Conservation (phyloP, 2,113 vertebrate species). For the Pavo muticus region DNA sequence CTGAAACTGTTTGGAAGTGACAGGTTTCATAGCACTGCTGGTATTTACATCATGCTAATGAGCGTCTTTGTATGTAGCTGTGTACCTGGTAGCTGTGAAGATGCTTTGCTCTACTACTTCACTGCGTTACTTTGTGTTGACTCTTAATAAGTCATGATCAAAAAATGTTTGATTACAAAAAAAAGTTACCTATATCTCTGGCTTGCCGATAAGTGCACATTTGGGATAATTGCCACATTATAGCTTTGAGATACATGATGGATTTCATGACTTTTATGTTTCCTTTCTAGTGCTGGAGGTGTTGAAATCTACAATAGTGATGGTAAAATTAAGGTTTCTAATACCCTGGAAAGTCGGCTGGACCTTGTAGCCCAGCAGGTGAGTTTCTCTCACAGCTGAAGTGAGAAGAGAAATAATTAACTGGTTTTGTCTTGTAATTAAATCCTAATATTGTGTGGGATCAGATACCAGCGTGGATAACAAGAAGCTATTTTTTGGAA, state of each 20-base stretch:
- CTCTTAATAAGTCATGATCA: neutral
- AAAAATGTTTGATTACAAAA: neutral
- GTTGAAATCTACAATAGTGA: slow-evolving; percentile 91
- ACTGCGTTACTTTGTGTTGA: neutral
- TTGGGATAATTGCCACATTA: neutral
- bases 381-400: neutral
- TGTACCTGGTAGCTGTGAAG: neutral
- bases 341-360: slow-evolving; percentile 96
- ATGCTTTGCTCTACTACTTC: neutral
- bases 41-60: neutral
- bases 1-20: slow-evolving; percentile 4
- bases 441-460: neutral
- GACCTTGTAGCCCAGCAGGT: slow-evolving; percentile 98
- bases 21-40: neutral
- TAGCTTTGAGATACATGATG: neutral
- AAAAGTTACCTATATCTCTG: neutral
- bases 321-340: slow-evolving; percentile 95
- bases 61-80: neutral
- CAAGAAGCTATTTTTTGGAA: neutral
- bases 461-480: neutral
- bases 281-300: slow-evolving; percentile 87
- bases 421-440: neutral
- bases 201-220: neutral
- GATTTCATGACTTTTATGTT: neutral
- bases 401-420: neutral